Evolutionary conservation across 2,113 vertebrate genomes (phyloP).

Genomic region (Diglossa brunneiventris): DNA sequence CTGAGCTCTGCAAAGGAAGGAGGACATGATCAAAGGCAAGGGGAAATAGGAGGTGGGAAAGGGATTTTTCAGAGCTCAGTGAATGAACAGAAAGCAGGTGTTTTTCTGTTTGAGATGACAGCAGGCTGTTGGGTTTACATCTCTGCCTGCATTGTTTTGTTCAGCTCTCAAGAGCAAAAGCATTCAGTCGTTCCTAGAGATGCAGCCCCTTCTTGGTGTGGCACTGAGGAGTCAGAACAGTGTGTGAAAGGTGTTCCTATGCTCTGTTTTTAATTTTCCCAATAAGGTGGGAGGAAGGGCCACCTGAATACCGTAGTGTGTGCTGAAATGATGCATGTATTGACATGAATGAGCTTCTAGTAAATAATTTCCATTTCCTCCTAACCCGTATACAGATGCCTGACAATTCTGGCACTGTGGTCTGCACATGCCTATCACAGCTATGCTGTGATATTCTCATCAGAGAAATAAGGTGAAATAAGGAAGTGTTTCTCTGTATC

Average conservation of each 20-base stretch:
- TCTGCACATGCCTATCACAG: not conserved
- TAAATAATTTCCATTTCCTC: not conserved
- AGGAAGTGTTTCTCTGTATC: not conserved
- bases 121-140: not conserved
- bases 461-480: not conserved
- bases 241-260: not conserved
- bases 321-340: not conserved
- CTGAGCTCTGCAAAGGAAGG: not conserved
- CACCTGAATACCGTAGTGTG: not conserved
- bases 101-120: not conserved
- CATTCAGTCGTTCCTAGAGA: not conserved
- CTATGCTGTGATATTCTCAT: not conserved
- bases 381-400: fast-evolving
- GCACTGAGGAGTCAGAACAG: not conserved
- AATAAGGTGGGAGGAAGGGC: not conserved
- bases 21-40: not conserved
- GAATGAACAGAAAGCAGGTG: not conserved
- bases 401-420: not conserved
- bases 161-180: not conserved
- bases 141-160: not conserved
- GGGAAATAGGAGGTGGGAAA: not conserved
- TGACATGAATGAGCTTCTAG: not conserved
- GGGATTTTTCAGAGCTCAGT: not conserved
- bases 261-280: not conserved
- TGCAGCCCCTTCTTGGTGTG: not conserved